Evolutionary conservation across 2,888 invertebrate genomes (phyloP).

Genomic region (Hybos culiciformis): DNA sequence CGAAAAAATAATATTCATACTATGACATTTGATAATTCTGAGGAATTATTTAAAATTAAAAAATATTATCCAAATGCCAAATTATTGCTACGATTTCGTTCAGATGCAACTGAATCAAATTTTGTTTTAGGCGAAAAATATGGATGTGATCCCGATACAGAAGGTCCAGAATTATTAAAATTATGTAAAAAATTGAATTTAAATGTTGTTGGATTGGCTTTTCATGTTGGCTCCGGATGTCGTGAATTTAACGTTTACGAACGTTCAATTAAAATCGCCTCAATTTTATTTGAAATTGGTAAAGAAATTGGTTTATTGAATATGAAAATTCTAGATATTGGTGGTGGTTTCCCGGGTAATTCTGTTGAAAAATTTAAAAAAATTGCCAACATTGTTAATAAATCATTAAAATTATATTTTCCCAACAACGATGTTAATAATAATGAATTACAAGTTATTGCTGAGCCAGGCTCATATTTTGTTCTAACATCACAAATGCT

Average conservation of each 20-base stretch:
- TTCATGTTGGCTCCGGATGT: constrained; percentile 93
- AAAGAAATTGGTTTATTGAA: constrained; percentile 57
- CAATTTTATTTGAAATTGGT: constrained; percentile 61
- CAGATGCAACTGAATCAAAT: constrained; percentile 70
- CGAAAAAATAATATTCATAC: constrained; percentile 56
- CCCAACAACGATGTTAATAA: constrained; percentile 48
- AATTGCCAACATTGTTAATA: constrained; percentile 49
- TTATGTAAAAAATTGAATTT: constrained; percentile 64
- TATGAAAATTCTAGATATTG: constrained; percentile 72
- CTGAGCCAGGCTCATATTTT: constrained; percentile 94
- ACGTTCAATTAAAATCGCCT: constrained; percentile 60
- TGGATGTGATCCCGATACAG: constrained; percentile 68
- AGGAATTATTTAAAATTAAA: constrained; percentile 81
- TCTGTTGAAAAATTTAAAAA: constrained; percentile 18
- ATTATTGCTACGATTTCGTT: constrained; percentile 76
- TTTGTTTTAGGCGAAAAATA: constrained; percentile 90
- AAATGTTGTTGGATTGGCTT: constrained; percentile 66
- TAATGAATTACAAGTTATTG: constrained; percentile 54
- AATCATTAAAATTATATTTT: constrained; percentile 68
- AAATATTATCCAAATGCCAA: constrained; percentile 60
- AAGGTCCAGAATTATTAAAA: constrained; percentile 60
- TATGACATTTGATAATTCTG: constrained; percentile 92
- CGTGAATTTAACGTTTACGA: constrained; percentile 67
- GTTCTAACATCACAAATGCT: constrained; percentile 91
- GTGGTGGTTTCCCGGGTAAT: constrained; percentile 86